phyloP scores from a whole-genome alignment of 1,140 invertebrate species.

The Drosophila biarmipes region DNA sequence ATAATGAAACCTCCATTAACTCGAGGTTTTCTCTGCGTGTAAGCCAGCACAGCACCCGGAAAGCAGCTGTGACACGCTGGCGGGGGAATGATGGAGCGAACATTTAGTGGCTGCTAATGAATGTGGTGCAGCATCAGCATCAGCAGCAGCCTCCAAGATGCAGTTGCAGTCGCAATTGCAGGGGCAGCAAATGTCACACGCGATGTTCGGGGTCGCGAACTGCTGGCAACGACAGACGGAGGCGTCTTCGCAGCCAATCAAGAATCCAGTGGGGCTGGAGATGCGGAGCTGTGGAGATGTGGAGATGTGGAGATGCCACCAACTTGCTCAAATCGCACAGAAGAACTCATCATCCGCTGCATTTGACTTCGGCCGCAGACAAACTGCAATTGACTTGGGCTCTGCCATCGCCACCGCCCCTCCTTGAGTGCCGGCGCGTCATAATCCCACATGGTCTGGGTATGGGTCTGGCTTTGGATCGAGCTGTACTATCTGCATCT shows the following conservation, averaged over 20 bases:
- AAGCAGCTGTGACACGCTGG: constrained; percentile 53
- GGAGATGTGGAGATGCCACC: constrained; percentile 15
- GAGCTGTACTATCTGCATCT: constrained; percentile 12
- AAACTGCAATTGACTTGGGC: constrained; percentile 62
- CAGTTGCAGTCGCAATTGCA: constrained; percentile 41
- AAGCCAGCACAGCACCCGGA: constrained; percentile 37
- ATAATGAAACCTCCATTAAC: too few species aligned
- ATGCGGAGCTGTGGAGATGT: constrained; percentile 3
- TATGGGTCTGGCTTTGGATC: constrained; percentile 55
- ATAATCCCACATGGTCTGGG: constrained; percentile 79
- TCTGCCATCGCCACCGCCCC: constrained; percentile 11
- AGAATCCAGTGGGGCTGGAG: constrained; percentile 30
- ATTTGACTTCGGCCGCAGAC: constrained; percentile 17
- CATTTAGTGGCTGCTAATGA: constrained; percentile 82
- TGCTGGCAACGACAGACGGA: constrained; percentile 50
- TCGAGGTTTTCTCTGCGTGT: neutral
- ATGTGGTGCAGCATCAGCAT: constrained; percentile 69
- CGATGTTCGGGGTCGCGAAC: constrained; percentile 74
- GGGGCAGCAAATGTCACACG: constrained; percentile 75
- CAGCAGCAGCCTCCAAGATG: constrained; percentile 44
- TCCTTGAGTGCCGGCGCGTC: constrained; percentile 69
- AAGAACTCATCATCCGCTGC: constrained; percentile 42
- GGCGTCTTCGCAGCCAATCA: constrained; percentile 66
- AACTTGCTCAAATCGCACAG: constrained; percentile 11
- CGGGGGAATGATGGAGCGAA: constrained; percentile 71